Evolutionary conservation across 2,888 invertebrate species (phyloP), one percentile per base, ranked within the genome.

Genomic region (Lampropteryx suffumata): DNA sequence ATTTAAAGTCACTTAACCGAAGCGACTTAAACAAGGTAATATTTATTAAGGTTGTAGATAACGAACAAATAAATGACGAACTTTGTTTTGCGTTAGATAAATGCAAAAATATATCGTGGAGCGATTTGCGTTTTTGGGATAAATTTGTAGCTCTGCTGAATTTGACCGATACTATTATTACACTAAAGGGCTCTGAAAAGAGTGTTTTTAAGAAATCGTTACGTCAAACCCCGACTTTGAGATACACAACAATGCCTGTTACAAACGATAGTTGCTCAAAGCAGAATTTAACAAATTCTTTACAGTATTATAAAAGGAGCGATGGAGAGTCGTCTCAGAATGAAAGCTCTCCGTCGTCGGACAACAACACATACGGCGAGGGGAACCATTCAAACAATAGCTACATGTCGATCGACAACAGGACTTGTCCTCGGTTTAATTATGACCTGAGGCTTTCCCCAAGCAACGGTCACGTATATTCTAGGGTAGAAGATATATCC

Each of bases 111-210:
- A 91, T 94, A 64, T 92, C 94, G 50, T 95, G 94, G 93, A 94
- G 93, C 59, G 96, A 96, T 73, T 93, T 94, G 42, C 91, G 95
- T 59, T 97, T 97, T 84, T 97, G 97, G 97, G 95, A 96, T 68
- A 95, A 95, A 79, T 91, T 97, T 57, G 92, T 94, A 74, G 92
- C 94, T 50, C 92, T 96, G 90, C 94, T 95, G 34, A 95, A 96
- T 78, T 94, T 94, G 3, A 90, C 89, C 24, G 90, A 90, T 64
- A 90, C 89, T 56, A 88, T 90, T 73, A 91, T 92, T 55, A 91
- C 90, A 11, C 78, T 90, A 48, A 84, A 84, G 75, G 75, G 81
- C 57, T 75, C 84, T 46, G 82, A 90, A 53, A 86, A 83, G 62
- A 84, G 90, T 65, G 84, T 86, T 62, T 92, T 92, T 74, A 92